Evolutionary conservation across 2,888 invertebrate species (phyloP), one percentile per base, ranked within the genome.

Genomic region (Keiferia lycopersicella): DNA sequence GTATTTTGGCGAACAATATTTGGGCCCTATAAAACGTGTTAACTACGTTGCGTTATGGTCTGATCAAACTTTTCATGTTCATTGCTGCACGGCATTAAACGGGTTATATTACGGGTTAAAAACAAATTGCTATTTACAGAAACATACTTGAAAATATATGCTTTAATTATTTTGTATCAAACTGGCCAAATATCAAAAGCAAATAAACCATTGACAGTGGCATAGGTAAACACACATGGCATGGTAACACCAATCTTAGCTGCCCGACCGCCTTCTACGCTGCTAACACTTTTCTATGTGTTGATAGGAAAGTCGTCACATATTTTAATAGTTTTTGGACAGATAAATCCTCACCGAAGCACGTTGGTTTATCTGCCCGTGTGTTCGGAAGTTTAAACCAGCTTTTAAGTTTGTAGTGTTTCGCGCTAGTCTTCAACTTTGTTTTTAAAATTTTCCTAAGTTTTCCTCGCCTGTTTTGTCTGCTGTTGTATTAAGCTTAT

Each of bases 361-460:
- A 16, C 16, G 56, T 34, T 8, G 6, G 6, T 16, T 30, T 56
- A 56, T 56, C 16, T 16, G n/a, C 50, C 74, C 73, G 81, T 86
- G 69, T 79, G 68, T 82, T 76, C 68, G 65, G 68, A 65, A 66
- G 71, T 73, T 79, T 80, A 82, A 66, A 82, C 84, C 80, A 77
- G 81, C 72, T 74, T 76, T 74, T 73, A 72, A 76, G 73, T 75
- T 76, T 69, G 70, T 66, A 65, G 72, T 72, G 70, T 71, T 73
- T 72, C 69, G 67, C 67, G 70, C 73, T 65, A 70, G 67, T 65
- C 62, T 69, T 66, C 68, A 76, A 76, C 71, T 76, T 76, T 71
- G 74, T 73, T 76, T 75, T 76, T 73, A 70, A 74, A 76, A 75
- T 73, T 69, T 75, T 63, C 67, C 45, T 68, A 74, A 73, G 70